phyloP scores from a whole-genome alignment of 2,113 vertebrate genomes.

The Lathamus discolor region DNA sequence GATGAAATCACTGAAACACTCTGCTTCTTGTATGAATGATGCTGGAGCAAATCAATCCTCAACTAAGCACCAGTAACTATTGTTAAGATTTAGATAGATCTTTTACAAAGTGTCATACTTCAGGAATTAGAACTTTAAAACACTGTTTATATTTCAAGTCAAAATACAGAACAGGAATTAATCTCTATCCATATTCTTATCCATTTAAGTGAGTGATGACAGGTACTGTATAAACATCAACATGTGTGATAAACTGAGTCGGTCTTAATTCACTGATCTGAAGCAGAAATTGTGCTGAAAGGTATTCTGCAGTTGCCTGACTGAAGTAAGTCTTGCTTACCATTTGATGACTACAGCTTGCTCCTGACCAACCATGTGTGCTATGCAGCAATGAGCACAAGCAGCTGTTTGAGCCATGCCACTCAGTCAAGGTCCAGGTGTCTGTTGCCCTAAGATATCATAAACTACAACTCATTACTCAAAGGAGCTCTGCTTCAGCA shows the following conservation, averaged over 20 bases:
- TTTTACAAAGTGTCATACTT: neutral
- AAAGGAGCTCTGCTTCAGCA: neutral
- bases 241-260: neutral
- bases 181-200: slow-evolving; percentile 16
- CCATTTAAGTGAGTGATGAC: slow-evolving; percentile 48
- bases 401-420: neutral
- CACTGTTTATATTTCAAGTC: slow-evolving; percentile 22
- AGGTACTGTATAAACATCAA: slow-evolving; percentile 44
- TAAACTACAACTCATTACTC: neutral
- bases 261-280: neutral
- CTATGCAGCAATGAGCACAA: rapidly evolving
- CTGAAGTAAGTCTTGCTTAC: neutral
- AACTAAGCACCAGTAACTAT: neutral
- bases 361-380: rapidly evolving
- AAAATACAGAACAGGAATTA: slow-evolving; percentile 35
- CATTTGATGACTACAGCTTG: neutral
- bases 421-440: neutral
- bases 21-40: neutral
- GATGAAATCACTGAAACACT: neutral
- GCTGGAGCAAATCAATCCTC: neutral
- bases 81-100: neutral
- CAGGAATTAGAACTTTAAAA: slow-evolving; percentile 35
- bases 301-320: neutral
- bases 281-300: neutral
- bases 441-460: neutral